Percentiles rank a stretch among this genome's conserved stretches.
Conservation (phyloP, 2,797 vertebrate species). For the Sebastes reedi region DNA sequence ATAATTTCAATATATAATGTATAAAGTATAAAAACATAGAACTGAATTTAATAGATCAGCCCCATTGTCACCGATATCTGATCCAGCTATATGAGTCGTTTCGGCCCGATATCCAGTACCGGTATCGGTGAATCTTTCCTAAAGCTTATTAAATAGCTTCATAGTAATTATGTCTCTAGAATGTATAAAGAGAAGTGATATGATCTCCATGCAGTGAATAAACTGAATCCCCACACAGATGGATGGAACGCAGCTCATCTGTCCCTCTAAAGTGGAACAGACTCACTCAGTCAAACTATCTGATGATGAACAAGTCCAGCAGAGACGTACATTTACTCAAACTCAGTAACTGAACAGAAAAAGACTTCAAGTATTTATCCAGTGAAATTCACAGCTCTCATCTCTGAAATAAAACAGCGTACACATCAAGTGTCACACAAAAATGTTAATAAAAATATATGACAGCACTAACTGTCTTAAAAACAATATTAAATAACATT, state of each 20-base stretch:
- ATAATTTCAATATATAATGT: too few species aligned
- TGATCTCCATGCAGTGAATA: conserved; percentile 21
- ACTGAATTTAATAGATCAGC: too few species aligned
- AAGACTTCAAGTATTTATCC: neutral
- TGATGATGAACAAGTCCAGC: neutral
- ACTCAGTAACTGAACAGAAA: neutral
- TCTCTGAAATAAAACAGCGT: neutral
- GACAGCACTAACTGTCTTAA: neutral
- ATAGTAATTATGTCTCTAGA: neutral
- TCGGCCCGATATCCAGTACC: too few species aligned
- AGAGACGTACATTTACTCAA: neutral
- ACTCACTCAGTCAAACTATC: neutral
- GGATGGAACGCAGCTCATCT: neutral
- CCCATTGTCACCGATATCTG: too few species aligned
- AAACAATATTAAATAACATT: neutral
- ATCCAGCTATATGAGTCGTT: too few species aligned
- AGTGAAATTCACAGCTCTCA: neutral
- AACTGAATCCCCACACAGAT: conserved; percentile 41
- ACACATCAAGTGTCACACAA: neutral
- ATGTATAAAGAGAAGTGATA: neutral
- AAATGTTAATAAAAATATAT: neutral
- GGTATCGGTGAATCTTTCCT: too few species aligned
- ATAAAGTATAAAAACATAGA: too few species aligned
- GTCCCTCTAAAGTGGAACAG: neutral
- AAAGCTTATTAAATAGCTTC: neutral